Percentiles rank a stretch among this genome's conserved stretches.
phyloP scores from a whole-genome alignment of 2,113 vertebrate species.

The Periophthalmus modestus region DNA sequence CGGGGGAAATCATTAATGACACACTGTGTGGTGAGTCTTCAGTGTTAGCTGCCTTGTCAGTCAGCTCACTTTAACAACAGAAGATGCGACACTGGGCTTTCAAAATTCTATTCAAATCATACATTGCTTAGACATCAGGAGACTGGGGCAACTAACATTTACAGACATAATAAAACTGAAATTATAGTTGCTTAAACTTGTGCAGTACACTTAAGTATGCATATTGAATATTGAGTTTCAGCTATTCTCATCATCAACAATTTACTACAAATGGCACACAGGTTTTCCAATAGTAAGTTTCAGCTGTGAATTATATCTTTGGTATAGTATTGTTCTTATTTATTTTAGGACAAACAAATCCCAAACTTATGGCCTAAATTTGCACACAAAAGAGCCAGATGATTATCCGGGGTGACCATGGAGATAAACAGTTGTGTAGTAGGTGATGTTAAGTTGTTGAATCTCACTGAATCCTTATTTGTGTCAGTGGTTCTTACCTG shows the following conservation, averaged over 20 bases:
- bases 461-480: no score
- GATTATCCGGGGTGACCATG: not conserved
- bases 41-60: constrained; percentile 20
- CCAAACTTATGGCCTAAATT: not conserved
- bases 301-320: not conserved
- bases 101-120: not conserved
- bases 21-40: constrained; percentile 39
- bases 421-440: not conserved
- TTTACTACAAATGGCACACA: not conserved
- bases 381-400: not conserved
- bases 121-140: no score
- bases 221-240: no score
- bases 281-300: not conserved
- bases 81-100: not conserved
- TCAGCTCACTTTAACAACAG: constrained; percentile 22
- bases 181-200: no score
- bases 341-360: not conserved
- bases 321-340: not conserved
- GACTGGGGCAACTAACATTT: not conserved
- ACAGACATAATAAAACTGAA: not conserved
- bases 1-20: constrained; percentile 53
- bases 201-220: no score
- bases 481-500: constrained; percentile 75
- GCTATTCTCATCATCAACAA: no score
- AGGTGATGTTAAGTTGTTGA: no score